Evolutionary conservation across 1,140 invertebrate species (phyloP).

Genomic region (Aphaenogaster ashmeadi): DNA sequence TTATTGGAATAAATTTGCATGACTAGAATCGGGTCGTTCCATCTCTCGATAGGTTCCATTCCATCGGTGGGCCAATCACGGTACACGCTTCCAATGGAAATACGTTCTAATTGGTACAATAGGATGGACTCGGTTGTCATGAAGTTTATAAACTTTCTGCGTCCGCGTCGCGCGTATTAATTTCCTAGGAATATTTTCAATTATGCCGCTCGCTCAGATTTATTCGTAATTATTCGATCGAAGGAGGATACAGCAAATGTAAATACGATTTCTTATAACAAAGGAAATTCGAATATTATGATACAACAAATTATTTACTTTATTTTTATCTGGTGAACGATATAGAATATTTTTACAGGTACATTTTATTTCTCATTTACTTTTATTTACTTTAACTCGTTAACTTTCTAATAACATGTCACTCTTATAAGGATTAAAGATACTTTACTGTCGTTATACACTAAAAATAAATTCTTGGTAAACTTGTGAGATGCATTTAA

Average conservation of each 20-base stretch:
- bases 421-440: background rate
- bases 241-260: background rate
- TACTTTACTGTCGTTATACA: background rate
- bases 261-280: slow-evolving; percentile 21
- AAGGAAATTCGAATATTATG: background rate
- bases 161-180: slow-evolving; percentile 48
- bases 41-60: slow-evolving; percentile 60
- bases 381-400: background rate
- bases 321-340: background rate
- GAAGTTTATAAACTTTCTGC: slow-evolving; percentile 63
- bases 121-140: slow-evolving; percentile 54
- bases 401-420: background rate
- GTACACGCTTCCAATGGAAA: slow-evolving; percentile 60
- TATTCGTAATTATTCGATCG: slow-evolving; percentile 38
- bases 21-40: slow-evolving; percentile 54
- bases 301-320: background rate
- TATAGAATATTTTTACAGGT: background rate
- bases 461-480: no score
- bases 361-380: background rate
- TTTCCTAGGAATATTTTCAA: slow-evolving; percentile 49
- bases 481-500: no score
- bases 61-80: slow-evolving; percentile 58
- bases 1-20: slow-evolving; percentile 67
- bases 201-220: slow-evolving; percentile 19
- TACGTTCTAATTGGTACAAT: slow-evolving; percentile 61